These are phyloP conservation scores for Macaria notata DNA, from an alignment of 2,888 invertebrate species.

Conservation along the genomic window DNA sequence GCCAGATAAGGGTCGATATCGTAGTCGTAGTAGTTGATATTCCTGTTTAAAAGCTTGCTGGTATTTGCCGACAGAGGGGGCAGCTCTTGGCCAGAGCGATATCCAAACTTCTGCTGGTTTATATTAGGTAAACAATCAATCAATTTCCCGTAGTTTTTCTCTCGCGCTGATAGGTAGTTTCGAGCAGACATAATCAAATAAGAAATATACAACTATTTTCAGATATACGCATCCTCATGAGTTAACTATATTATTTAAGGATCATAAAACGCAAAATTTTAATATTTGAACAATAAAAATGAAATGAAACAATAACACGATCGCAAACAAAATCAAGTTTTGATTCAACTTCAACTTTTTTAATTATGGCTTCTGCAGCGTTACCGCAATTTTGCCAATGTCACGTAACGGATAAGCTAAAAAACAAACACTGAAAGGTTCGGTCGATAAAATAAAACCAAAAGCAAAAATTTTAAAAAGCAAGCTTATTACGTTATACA, in stretches of 20 bases:
- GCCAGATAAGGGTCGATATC: constrained; percentile 53
- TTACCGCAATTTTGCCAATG: too few species aligned
- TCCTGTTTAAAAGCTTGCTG: constrained; percentile 59
- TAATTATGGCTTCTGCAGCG: too few species aligned
- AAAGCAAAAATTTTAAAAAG: too few species aligned
- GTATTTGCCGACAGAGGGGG: constrained; percentile 64
- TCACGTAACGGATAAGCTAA: too few species aligned
- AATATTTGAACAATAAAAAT: too few species aligned
- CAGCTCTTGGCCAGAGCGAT: constrained; percentile 55
- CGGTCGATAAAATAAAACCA: too few species aligned
- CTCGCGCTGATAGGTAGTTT: constrained; percentile 69
- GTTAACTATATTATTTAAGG: neutral
- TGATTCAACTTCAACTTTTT: too few species aligned
- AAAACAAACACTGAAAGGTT: too few species aligned
- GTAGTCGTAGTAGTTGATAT: constrained; percentile 63
- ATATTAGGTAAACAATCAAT: constrained; percentile 71
- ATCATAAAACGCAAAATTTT: neutral
- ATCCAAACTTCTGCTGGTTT: constrained; percentile 62
- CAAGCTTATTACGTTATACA: too few species aligned
- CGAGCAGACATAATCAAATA: constrained; percentile 72
- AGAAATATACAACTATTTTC: constrained; percentile 21
- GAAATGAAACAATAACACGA: too few species aligned
- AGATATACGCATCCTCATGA: constrained; percentile 32
- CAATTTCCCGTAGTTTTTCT: constrained; percentile 64
- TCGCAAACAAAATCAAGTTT: too few species aligned